phyloP scores from a whole-genome alignment of 2,113 vertebrate species.

The Cynoglossus semilaevis region DNA sequence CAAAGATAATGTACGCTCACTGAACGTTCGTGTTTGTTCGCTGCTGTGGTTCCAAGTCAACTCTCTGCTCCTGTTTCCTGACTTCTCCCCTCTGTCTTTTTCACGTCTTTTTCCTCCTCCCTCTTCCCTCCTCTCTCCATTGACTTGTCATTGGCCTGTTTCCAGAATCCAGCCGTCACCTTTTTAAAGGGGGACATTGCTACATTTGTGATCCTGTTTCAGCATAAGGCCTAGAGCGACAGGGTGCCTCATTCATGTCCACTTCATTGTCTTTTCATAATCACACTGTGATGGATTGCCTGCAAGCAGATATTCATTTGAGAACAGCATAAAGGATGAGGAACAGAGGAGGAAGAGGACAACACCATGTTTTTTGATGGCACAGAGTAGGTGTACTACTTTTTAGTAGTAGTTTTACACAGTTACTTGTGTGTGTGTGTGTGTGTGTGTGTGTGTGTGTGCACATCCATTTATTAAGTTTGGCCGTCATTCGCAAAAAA shows the following conservation, averaged over 20 bases:
- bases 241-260: constrained; percentile 70
- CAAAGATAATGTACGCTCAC: too few species aligned
- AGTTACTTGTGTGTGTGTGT: too few species aligned
- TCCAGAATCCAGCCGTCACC: constrained; percentile 69
- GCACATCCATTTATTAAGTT: constrained; percentile 34
- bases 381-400: neutral
- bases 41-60: constrained; percentile 49
- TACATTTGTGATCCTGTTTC: constrained; percentile 54
- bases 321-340: constrained; percentile 33
- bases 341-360: constrained; percentile 25
- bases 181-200: constrained; percentile 53
- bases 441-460: constrained; percentile 15
- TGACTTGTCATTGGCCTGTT: constrained; percentile 49
- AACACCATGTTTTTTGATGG: constrained; percentile 36
- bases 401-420: too few species aligned
- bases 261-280: constrained; percentile 68
- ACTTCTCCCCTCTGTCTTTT: constrained; percentile 29
- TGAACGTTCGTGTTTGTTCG: too few species aligned
- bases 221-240: constrained; percentile 50
- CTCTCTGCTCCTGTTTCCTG: constrained; percentile 37
- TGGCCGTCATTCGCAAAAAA: constrained; percentile 33
- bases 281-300: constrained; percentile 72
- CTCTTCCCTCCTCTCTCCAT: constrained; percentile 27
- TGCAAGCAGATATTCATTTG: constrained; percentile 46
- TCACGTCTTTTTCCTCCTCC: constrained; percentile 19